Evolutionary conservation across 2,888 invertebrate species (phyloP), one percentile per base, ranked within the genome.

Genomic region (Idaea dimidiata): DNA sequence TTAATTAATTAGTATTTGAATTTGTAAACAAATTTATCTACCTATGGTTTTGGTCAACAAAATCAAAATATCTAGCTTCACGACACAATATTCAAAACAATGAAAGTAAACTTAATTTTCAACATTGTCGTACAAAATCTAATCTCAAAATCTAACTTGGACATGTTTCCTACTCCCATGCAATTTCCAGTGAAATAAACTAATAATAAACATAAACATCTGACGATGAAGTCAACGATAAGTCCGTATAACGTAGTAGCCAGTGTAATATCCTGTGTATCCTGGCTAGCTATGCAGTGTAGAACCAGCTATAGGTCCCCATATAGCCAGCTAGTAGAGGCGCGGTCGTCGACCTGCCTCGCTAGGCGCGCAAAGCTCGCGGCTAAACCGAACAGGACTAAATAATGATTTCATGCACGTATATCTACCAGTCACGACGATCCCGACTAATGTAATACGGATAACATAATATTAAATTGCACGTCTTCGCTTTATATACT

Each of bases 331-430:
- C 70, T 67, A 72, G 69, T 67, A 72, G 69, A 71, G 80, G 79
- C 56, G 18, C 56, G 81, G 81, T 77, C 84, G 81, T 85, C 85
- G 85, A 89, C 90, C 90, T 89, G 87, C 80, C 80, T 78, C 87
- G 86, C 86, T 87, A 84, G 83, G 76, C 72, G 74, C 70, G 58
- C 73, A 75, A 70, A 69, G 78, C 77, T 69, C 77, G 72, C 72
- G 83, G 77, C 81, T 89, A 58, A 64, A 62, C 58, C 60, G 60
- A 64, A 58, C 61, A 62, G 62, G 58, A 67, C 54, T 66, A 66
- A n/a, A n/a, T n/a, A n/a, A 57, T 69, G 63, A 68, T 71, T 69
- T 71, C 70, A 72, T 66, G 68, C 66, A 64, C 56, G 55, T 59
- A 59, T 59, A n/a, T n/a, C n/a, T n/a, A 66, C 66, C 17, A 67